These are phyloP conservation scores for Tolypeutes matacus DNA, from an alignment of 2,797 vertebrate genomes.

Conservation along the genomic window DNA sequence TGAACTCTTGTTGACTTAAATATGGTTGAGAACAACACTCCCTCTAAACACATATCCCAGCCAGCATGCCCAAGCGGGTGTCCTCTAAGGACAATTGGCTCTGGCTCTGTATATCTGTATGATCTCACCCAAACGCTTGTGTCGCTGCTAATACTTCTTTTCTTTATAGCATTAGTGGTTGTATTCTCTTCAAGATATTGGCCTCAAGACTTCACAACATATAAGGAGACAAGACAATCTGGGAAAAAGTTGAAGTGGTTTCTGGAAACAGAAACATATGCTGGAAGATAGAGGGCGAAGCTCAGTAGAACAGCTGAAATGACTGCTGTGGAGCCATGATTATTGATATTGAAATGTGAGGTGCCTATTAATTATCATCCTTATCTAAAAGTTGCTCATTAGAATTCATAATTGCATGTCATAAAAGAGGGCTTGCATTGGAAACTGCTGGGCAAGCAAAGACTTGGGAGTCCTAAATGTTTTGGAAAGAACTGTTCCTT, in stretches of 20 bases:
- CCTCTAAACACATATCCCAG: too few relatives aligned
- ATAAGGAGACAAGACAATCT: not conserved
- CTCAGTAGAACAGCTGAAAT: not conserved
- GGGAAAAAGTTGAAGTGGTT: not conserved
- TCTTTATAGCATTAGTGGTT: not conserved
- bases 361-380: not conserved
- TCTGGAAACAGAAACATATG: not conserved
- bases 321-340: not conserved
- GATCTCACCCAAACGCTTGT: not conserved
- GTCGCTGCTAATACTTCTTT: not conserved
- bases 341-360: not conserved
- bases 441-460: constrained; percentile 6
- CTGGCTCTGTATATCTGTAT: too few relatives aligned
- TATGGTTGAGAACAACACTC: not conserved
- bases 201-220: not conserved
- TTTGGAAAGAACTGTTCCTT: not conserved
- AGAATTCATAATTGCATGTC: constrained; percentile 3
- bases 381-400: constrained; percentile 7
- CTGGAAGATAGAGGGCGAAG: not conserved
- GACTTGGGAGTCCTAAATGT: constrained; percentile 3
- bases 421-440: constrained; percentile 15
- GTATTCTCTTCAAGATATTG: not conserved
- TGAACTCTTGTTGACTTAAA: not conserved
- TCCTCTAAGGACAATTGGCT: not conserved
- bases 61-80: not conserved